phyloP scores from a whole-genome alignment of 2,797 vertebrate species.

The Anniella stebbinsi region DNA sequence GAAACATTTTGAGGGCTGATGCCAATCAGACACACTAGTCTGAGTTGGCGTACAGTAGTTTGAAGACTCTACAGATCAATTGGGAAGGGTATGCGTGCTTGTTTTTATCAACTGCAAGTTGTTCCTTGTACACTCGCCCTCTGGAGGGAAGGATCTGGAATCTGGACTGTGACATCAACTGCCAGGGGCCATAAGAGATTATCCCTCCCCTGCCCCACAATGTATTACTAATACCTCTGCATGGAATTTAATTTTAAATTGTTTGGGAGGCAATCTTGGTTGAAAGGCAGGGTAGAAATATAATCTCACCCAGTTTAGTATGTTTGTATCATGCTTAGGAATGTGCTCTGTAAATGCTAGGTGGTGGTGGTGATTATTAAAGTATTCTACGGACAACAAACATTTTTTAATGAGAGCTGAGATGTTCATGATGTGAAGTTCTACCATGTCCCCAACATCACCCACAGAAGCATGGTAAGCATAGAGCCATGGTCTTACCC shows the following conservation, averaged over 20 bases:
- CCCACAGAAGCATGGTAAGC: neutral
- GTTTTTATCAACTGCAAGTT: too few species aligned
- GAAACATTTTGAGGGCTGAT: too few species aligned
- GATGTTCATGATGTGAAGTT: too few species aligned
- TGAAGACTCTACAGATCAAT: neutral
- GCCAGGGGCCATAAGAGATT: neutral
- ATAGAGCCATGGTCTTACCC: slow-evolving; percentile 71
- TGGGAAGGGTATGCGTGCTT: neutral
- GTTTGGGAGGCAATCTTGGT: neutral
- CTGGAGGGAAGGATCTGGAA: neutral
- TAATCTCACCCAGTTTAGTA: neutral
- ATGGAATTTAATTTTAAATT: neutral
- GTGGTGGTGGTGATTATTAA: neutral
- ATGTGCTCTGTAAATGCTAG: neutral
- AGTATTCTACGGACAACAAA: neutral
- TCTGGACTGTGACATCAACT: neutral
- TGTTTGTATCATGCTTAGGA: neutral
- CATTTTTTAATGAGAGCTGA: neutral
- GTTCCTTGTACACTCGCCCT: neutral
- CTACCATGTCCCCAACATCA: neutral
- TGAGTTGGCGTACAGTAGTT: neutral
- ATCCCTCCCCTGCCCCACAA: neutral
- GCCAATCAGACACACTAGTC: too few species aligned
- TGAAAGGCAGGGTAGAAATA: neutral
- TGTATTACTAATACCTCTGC: neutral